Evolutionary conservation across 2,113 vertebrate species (phyloP).

Genomic region (Tyto alba): DNA sequence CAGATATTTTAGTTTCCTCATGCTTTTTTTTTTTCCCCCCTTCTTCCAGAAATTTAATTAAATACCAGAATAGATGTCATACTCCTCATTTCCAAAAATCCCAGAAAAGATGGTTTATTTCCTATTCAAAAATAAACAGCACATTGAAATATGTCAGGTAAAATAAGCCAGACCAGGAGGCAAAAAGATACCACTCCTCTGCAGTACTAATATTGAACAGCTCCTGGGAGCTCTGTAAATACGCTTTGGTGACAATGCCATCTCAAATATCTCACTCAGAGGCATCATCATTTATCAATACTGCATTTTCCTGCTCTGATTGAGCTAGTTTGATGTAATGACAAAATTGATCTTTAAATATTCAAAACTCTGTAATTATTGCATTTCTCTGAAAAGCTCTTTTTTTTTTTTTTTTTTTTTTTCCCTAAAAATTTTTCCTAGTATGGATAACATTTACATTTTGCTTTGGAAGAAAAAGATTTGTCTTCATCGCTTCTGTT

Average conservation of each 20-base stretch:
- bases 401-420: background rate
- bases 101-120: background rate
- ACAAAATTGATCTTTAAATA: slow-evolving; percentile 31
- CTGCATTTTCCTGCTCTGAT: background rate
- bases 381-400: background rate
- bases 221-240: background rate
- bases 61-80: background rate
- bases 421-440: background rate
- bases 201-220: background rate
- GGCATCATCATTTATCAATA: background rate
- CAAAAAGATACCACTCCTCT: background rate
- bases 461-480: background rate
- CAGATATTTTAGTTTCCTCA: background rate
- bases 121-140: background rate
- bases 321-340: background rate
- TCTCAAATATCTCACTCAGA: background rate
- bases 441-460: slow-evolving; percentile 34
- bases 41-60: background rate
- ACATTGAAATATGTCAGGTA: background rate
- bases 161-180: background rate
- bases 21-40: background rate
- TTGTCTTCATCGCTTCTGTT: background rate
- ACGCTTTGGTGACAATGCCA: background rate
- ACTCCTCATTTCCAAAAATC: background rate
- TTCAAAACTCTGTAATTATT: slow-evolving; percentile 10